Evolutionary conservation across 2,113 vertebrate genomes (phyloP).

Genomic region (Melanerpes formicivorus): DNA sequence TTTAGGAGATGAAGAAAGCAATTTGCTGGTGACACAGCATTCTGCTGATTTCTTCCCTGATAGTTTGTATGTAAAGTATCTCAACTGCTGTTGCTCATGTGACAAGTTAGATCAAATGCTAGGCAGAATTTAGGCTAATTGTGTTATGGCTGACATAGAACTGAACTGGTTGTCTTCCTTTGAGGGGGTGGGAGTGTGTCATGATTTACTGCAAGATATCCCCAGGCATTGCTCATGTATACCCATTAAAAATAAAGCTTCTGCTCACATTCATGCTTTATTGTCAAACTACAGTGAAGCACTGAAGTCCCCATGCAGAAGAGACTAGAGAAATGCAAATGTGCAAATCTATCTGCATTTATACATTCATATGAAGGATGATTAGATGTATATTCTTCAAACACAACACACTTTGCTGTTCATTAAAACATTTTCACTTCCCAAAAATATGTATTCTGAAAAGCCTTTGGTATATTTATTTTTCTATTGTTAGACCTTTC

Average conservation of each 20-base stretch:
- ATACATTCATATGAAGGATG: neutral
- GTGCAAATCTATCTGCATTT: neutral
- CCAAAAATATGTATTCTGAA: neutral
- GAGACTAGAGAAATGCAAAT: neutral
- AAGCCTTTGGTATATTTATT: neutral
- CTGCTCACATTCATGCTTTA: neutral
- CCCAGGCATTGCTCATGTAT: neutral
- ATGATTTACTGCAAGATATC: neutral
- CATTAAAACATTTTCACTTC: neutral
- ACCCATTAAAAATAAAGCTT: rapidly evolving
- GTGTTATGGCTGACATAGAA: neutral
- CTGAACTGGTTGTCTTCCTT: neutral
- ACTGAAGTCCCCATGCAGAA: neutral
- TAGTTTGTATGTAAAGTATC: neutral
- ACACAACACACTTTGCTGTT: neutral
- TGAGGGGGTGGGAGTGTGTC: neutral
- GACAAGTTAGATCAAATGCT: neutral
- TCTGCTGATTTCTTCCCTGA: neutral
- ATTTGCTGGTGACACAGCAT: neutral
- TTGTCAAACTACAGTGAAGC: neutral
- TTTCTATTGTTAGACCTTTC: neutral
- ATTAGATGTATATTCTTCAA: neutral
- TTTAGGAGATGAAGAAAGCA: neutral
- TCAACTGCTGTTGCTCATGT: neutral
- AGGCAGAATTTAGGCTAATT: neutral